Conservation (phyloP, 2,888 invertebrate species). For the Drosophila maculinotata region DNA sequence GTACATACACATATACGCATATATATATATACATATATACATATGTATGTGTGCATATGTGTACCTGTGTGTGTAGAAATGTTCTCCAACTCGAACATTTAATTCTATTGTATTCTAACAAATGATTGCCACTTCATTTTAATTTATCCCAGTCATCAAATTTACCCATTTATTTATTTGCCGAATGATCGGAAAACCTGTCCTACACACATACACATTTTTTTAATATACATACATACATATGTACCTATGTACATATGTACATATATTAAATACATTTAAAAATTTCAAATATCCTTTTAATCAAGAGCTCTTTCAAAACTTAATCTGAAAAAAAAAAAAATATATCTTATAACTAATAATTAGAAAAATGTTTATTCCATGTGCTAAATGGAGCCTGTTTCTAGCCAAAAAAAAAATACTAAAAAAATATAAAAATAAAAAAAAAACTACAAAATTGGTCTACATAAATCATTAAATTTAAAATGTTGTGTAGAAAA, state of each 20-base stretch:
- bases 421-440: too few relatives aligned
- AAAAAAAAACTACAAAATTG: too few relatives aligned
- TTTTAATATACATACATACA: not conserved
- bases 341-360: too few relatives aligned
- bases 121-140: constrained; percentile 56
- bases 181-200: constrained; percentile 18
- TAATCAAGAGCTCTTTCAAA: too few relatives aligned
- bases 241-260: not conserved
- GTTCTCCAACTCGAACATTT: constrained; percentile 45
- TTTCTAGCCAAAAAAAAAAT: too few relatives aligned
- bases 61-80: constrained; percentile 15
- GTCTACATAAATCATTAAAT: too few relatives aligned
- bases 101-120: constrained; percentile 58
- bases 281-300: too few relatives aligned
- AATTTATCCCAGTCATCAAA: constrained; percentile 57
- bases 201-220: not conserved
- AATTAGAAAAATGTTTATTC: too few relatives aligned
- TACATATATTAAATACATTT: too few relatives aligned
- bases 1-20: constrained; percentile 1
- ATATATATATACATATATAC: not conserved
- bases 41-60: not conserved
- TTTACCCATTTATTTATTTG: constrained; percentile 36
- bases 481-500: too few relatives aligned
- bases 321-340: too few relatives aligned
- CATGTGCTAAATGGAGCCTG: too few relatives aligned